Percentiles rank a stretch among this genome's conserved stretches.
Conservation (phyloP, 2,888 invertebrate species). For the Toxonevra muliebris region DNA sequence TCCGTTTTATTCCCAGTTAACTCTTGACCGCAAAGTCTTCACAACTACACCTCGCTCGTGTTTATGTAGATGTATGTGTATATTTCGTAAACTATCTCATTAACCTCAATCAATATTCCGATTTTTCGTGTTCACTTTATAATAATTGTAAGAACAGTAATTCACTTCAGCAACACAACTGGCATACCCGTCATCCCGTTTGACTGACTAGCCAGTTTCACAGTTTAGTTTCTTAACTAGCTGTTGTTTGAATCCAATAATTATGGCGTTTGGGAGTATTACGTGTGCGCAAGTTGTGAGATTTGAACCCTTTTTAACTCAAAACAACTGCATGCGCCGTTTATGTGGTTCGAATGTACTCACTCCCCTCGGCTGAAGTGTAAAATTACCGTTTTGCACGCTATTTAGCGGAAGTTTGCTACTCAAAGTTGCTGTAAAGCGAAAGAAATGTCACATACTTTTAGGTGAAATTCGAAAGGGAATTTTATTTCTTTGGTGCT, state of each 20-base stretch:
- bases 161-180: slow-evolving; percentile 4
- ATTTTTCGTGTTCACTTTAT: slow-evolving; percentile 38
- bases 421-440: slow-evolving; percentile 21
- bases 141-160: slow-evolving; percentile 32
- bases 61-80: no score
- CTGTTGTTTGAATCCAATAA: slow-evolving; percentile 22
- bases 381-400: slow-evolving; percentile 48
- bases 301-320: slow-evolving; percentile 36
- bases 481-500: neutral
- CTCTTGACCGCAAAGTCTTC: slow-evolving; percentile 12
- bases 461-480: neutral
- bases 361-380: slow-evolving; percentile 27
- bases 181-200: neutral
- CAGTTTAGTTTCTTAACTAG: slow-evolving; percentile 40
- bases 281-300: slow-evolving; percentile 9
- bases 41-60: slow-evolving; percentile 2
- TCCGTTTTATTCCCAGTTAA: slow-evolving; percentile 21
- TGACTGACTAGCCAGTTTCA: slow-evolving; percentile 26
- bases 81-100: slow-evolving; percentile 33
- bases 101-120: slow-evolving; percentile 41
- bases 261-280: slow-evolving; percentile 30
- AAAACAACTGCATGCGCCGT: neutral
- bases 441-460: slow-evolving; percentile 22
- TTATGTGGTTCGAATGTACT: no score
- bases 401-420: slow-evolving; percentile 45